Percentiles rank a stretch among this genome's conserved stretches.
These are phyloP conservation scores for Balaenoptera acutorostrata DNA, from an alignment of 2,113 vertebrate genomes.

Conservation along the genomic window DNA sequence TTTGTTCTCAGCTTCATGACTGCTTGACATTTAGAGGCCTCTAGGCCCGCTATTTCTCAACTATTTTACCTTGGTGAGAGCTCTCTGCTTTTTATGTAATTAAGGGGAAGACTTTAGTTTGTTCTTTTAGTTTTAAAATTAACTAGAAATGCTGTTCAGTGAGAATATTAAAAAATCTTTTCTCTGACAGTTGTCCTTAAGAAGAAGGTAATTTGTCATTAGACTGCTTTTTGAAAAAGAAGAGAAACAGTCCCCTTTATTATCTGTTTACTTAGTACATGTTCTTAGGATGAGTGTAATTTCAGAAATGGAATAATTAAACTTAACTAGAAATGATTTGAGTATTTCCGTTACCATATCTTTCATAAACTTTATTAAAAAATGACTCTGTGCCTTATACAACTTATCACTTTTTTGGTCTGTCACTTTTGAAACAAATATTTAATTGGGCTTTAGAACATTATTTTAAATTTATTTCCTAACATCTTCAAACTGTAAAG, in stretches of 20 bases:
- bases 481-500: not conserved
- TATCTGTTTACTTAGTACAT: not conserved
- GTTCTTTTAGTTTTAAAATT: constrained; percentile 40
- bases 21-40: not conserved
- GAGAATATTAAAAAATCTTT: constrained; percentile 12
- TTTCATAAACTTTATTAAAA: not conserved
- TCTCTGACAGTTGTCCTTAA: not conserved
- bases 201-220: not conserved
- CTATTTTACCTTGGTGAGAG: constrained; percentile 22
- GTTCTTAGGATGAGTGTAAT: not conserved
- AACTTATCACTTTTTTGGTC: not conserved
- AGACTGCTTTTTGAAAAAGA: not conserved
- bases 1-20: constrained; percentile 33
- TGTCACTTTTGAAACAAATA: constrained; percentile 17
- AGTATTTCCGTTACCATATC: not conserved
- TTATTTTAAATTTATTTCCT: constrained; percentile 31
- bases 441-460: constrained; percentile 11
- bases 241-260: not conserved
- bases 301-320: constrained; percentile 1
- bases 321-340: not conserved
- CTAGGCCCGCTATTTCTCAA: constrained; percentile 17
- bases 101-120: constrained; percentile 5
- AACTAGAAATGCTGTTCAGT: not conserved
- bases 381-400: not conserved
- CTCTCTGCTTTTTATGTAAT: constrained; percentile 33